phyloP scores from a whole-genome alignment of 2,888 invertebrate genomes.

The Nomada goodeniana region DNA sequence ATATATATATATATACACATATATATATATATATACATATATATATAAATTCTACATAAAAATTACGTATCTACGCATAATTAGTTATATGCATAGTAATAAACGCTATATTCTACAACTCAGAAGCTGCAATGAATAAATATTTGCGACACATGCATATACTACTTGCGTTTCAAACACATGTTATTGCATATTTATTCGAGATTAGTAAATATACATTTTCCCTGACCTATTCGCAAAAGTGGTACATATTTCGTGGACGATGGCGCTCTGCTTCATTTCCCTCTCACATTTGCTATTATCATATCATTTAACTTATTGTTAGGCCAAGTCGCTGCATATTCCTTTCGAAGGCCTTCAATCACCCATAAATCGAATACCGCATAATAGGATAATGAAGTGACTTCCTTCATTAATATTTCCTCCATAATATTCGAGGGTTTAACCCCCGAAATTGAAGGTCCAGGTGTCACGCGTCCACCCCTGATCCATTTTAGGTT shows the following conservation, averaged over 20 bases:
- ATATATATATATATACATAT: neutral
- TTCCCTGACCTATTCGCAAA: neutral
- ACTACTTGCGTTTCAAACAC: neutral
- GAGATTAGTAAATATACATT: neutral
- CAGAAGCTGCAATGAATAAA: neutral
- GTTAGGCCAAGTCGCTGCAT: neutral
- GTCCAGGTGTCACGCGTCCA: slow-evolving; percentile 46
- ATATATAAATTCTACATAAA: too few relatives aligned
- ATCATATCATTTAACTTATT: neutral
- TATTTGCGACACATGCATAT: too few relatives aligned
- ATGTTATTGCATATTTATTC: neutral
- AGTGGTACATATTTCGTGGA: neutral
- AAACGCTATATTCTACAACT: too few relatives aligned
- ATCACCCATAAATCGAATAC: slow-evolving; percentile 4
- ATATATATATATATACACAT: neutral
- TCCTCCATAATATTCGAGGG: neutral
- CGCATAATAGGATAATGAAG: slow-evolving; percentile 3
- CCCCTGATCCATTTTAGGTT: slow-evolving; percentile 37
- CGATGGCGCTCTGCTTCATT: neutral
- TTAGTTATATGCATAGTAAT: too few relatives aligned
- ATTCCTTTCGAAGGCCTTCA: neutral
- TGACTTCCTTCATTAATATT: slow-evolving; percentile 39
- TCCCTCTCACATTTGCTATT: neutral
- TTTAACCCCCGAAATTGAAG: slow-evolving; percentile 29
- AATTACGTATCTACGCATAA: too few relatives aligned